Base-by-base conservation (phyloP, 2,797 vertebrate species). In the Apogon talboti region DNA sequence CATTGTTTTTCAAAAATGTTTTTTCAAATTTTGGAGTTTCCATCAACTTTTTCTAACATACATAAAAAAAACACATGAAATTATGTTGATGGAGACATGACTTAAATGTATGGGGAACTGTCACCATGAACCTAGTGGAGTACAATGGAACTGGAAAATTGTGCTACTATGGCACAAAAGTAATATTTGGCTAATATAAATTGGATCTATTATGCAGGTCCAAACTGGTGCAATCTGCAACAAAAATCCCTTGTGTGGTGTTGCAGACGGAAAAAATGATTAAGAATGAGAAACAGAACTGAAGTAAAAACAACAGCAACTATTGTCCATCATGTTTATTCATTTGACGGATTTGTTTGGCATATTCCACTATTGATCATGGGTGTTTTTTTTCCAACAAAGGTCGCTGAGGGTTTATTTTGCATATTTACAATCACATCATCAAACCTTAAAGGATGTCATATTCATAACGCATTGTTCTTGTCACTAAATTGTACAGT, bases 361-460 rank as follows among this genome's bases (percentile, higher is more conserved):
- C 15, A 44, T 33, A 47, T 11, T 35, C 33, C 33, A 35, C 7
- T 12, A 21, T 21, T 59, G 21, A 42, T 12, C 28, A 28, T 53
- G 51, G 43, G 28, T 57, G 11, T 38, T 30, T 28, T 37, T 37
- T 62, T n/a, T 45, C 14, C 14, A 44, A 45, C 11, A 51, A 21
- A n/a, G 4, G 5, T 16, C 40, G 13, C 3, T 41, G 8, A 0
- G 2, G n/a, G 1, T 15, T 19, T 11, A 16, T 30, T 3, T 33
- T 35, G 43, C 9, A 19, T n/a, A 40, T 33, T 48, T 19, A 24
- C 28, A 51, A 46, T 35, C 6, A 10, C 2, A 46, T 42, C 38
- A 50, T 10, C 51, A 11, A 43, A 11, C 8, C 21, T 30, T 40
- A 11, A 37, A 37, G 16, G 7, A 33, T 54, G 37, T 14, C 2